Evolutionary conservation across 2,113 vertebrate genomes (phyloP), one percentile per base, ranked within the genome.

Genomic region (Delphinus delphis): DNA sequence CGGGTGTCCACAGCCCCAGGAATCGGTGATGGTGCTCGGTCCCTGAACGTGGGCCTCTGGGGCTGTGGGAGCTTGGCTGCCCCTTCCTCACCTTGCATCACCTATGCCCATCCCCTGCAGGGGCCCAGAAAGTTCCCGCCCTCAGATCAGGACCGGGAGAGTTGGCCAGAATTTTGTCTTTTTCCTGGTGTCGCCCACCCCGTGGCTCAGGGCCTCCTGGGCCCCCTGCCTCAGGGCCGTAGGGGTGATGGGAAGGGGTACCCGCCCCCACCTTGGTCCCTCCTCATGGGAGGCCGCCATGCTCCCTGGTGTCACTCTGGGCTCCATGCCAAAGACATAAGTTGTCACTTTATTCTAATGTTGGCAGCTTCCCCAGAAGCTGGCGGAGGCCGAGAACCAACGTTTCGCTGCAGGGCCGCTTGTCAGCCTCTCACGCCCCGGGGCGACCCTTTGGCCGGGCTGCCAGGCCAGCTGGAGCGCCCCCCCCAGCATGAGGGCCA

Each of bases 161-260:
- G 44, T 10, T 70, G 50, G 38, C 73, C 38, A 17, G 12, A 26
- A 9, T 1, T 0, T 1, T 26, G 28, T 21, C 65, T 21, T 67
- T 36, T 18, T 95, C 47, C 25, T 12, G 11, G 21, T 17, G 20
- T 4, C 63, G 21, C n/a, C 14, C 41, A 17, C 38, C 58, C 60
- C 0, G 1, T 4, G 36, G 36, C 53, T 53, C 53, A 53, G 53
- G 53, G 53, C 15, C 53, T 53, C 53, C 53, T 53, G 53, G 53
- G 15, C 53, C 53, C 53, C 7, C 47, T 20, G 2, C 2, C 31
- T 0, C 2, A 38, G 38, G 55, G 31, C 2, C 5, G 7, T 28
- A 3, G 9, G 60, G 60, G 38, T 33, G 28, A n/a, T 1, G 23
- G 71, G 63, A 84, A n/a, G 38, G 53, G 91, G 65, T 28, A 2